Percentiles rank a stretch among this genome's conserved stretches.
These are phyloP conservation scores for Sebastes matsubarae DNA, from an alignment of 2,797 vertebrate genomes.

Conservation along the genomic window DNA sequence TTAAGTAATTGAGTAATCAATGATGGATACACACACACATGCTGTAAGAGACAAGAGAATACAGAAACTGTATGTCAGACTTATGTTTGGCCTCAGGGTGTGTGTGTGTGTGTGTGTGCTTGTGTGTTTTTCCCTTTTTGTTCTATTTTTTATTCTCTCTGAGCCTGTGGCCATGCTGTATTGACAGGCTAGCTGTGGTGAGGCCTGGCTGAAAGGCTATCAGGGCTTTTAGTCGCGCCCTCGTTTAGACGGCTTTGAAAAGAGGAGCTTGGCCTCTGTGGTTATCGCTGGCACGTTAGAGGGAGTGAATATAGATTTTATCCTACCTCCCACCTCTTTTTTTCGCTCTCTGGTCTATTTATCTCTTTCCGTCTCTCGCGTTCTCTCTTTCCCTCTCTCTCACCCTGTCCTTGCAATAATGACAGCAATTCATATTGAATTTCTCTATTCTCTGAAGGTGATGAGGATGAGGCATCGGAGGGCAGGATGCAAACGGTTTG, in stretches of 20 bases:
- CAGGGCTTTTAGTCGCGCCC: slow-evolving; percentile 67
- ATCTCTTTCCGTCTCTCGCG: slow-evolving; percentile 50
- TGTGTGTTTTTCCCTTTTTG: not conserved
- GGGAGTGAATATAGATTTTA: slow-evolving; percentile 79
- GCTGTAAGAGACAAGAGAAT: slow-evolving; percentile 40
- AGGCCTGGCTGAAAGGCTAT: slow-evolving; percentile 63
- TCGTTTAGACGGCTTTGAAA: slow-evolving; percentile 74
- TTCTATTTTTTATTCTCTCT: slow-evolving; percentile 23
- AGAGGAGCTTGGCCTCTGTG: slow-evolving; percentile 68
- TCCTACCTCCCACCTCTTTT: slow-evolving; percentile 57
- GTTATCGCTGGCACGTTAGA: slow-evolving; percentile 69
- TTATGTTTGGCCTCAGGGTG: slow-evolving; percentile 19
- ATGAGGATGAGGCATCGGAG: slow-evolving; percentile 59
- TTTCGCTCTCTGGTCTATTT: slow-evolving; percentile 55
- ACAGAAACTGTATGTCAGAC: slow-evolving; percentile 39
- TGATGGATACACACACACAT: slow-evolving; percentile 27
- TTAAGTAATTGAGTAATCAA: slow-evolving; percentile 50
- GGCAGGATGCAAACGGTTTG: slow-evolving; percentile 55
- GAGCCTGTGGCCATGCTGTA: slow-evolving; percentile 56
- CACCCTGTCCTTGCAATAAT: slow-evolving; percentile 70
- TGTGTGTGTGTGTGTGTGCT: not conserved
- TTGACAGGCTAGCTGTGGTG: slow-evolving; percentile 59
- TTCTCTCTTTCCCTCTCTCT: slow-evolving; percentile 35
- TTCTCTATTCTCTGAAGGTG: slow-evolving; percentile 70
- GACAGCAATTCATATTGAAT: slow-evolving; percentile 78